phyloP scores from a whole-genome alignment of 2,888 invertebrate genomes.

The Cephonodes hylas region DNA sequence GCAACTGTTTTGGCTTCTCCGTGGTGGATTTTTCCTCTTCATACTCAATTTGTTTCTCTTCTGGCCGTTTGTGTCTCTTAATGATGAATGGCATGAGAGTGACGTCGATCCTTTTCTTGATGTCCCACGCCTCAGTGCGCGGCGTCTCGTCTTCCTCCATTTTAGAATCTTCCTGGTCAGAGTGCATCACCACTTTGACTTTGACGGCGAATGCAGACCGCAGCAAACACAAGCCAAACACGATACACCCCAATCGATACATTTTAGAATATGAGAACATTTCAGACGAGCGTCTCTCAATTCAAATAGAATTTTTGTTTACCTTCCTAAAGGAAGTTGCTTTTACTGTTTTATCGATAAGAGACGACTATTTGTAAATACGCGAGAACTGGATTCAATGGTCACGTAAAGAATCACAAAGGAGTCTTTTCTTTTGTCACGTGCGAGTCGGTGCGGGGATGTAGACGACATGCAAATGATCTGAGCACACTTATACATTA shows the following conservation, averaged over 20 bases:
- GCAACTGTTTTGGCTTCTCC: conserved; percentile 49
- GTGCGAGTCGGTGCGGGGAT: neutral
- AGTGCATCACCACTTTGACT: conserved; percentile 70
- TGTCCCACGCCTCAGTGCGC: conserved; percentile 47
- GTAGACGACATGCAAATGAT: neutral
- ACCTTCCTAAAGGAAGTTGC: conserved; percentile 38
- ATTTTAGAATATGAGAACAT: conserved; percentile 35
- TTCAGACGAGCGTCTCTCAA: conserved; percentile 21
- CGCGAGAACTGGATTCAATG: conserved; percentile 24
- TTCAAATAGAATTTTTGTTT: conserved; percentile 16
- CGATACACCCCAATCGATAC: conserved; percentile 37
- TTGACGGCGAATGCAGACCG: conserved; percentile 54
- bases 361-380: conserved; percentile 58
- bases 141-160: conserved; percentile 52
- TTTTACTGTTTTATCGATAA: conserved; percentile 45
- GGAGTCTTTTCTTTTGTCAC: neutral
- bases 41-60: conserved; percentile 44
- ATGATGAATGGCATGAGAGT: conserved; percentile 58
- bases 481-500: conserved; percentile 45
- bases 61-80: conserved; percentile 39
- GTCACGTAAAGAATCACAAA: conserved; percentile 25
- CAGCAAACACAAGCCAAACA: conserved; percentile 39
- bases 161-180: conserved; percentile 64
- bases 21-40: conserved; percentile 54
- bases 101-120: conserved; percentile 38